Conservation (phyloP, 2,797 vertebrate species). For the Crax fasciolata region DNA sequence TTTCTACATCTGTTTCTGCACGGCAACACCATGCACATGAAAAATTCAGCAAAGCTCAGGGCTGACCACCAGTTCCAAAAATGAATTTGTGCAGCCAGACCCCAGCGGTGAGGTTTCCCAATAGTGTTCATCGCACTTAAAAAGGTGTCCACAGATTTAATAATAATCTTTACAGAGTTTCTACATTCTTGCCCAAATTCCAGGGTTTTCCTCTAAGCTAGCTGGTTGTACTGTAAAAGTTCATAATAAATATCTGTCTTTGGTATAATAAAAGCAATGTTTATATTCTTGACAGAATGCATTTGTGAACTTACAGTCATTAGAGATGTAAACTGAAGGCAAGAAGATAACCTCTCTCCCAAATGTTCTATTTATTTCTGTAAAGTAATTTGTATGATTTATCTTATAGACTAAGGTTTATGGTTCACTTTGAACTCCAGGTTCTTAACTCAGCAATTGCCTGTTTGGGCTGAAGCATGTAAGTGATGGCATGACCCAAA, state of each 20-base stretch:
- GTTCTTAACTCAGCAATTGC: slow-evolving; percentile 81
- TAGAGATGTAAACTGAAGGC: slow-evolving; percentile 81
- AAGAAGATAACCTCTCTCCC: slow-evolving; percentile 81
- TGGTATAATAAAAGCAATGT: slow-evolving; percentile 77
- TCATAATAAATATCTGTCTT: slow-evolving; percentile 72
- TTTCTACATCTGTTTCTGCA: not conserved
- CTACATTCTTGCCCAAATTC: slow-evolving; percentile 56
- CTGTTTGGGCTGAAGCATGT: slow-evolving; percentile 75
- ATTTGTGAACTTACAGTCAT: slow-evolving; percentile 81
- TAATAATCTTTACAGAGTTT: slow-evolving; percentile 1
- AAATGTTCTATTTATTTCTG: slow-evolving; percentile 82
- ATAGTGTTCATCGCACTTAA: rapidly evolving
- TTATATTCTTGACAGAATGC: slow-evolving; percentile 77
- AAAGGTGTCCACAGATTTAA: slow-evolving; percentile 9
- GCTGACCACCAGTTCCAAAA: not conserved
- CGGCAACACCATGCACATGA: not conserved
- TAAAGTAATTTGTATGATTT: slow-evolving; percentile 84
- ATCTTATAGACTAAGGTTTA: slow-evolving; percentile 80
- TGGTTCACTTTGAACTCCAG: slow-evolving; percentile 83
- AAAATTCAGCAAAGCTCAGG: not conserved
- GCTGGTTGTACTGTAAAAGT: slow-evolving; percentile 55
- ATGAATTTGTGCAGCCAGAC: not conserved
- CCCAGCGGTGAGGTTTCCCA: not conserved
- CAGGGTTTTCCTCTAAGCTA: slow-evolving; percentile 55
- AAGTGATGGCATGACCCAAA: slow-evolving; percentile 82